These are phyloP conservation scores for Theocolax elegans DNA, from an alignment of 1,140 invertebrate genomes.

Conservation along the genomic window DNA sequence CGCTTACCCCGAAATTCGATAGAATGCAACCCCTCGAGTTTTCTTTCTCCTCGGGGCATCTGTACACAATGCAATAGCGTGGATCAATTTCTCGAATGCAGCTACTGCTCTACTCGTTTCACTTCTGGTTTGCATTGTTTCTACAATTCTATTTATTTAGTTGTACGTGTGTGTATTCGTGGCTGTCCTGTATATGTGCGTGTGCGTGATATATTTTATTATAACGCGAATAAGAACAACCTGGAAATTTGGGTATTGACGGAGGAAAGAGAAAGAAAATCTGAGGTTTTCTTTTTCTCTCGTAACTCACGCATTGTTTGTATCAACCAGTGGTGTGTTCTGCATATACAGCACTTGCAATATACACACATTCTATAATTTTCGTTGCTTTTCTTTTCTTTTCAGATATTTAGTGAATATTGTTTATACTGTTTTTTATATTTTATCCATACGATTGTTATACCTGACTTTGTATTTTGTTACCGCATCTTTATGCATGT, in stretches of 20 bases:
- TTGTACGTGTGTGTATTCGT: no score
- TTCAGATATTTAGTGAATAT: not conserved
- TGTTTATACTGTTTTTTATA: not conserved
- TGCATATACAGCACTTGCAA: not conserved
- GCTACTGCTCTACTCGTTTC: not conserved
- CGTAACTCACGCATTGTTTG: conserved; percentile 16
- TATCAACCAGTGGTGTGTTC: conserved; percentile 19
- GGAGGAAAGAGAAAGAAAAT: no score
- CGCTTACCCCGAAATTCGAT: conserved; percentile 8
- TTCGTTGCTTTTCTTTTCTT: not conserved
- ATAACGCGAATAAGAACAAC: no score
- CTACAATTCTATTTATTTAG: no score
- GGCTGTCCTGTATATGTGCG: no score
- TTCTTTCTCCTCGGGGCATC: not conserved
- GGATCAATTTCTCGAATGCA: not conserved
- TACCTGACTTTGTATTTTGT: no score
- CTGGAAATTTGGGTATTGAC: no score
- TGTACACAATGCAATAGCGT: not conserved
- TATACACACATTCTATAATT: no score
- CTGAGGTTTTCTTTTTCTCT: not conserved
- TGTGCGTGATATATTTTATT: no score
- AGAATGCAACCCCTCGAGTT: conserved; percentile 8
- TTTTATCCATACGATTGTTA: no score
- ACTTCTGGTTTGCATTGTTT: not conserved
- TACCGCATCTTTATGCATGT: no score